phyloP scores from a whole-genome alignment of 2,888 invertebrate genomes.

The Endomychus coccineus region DNA sequence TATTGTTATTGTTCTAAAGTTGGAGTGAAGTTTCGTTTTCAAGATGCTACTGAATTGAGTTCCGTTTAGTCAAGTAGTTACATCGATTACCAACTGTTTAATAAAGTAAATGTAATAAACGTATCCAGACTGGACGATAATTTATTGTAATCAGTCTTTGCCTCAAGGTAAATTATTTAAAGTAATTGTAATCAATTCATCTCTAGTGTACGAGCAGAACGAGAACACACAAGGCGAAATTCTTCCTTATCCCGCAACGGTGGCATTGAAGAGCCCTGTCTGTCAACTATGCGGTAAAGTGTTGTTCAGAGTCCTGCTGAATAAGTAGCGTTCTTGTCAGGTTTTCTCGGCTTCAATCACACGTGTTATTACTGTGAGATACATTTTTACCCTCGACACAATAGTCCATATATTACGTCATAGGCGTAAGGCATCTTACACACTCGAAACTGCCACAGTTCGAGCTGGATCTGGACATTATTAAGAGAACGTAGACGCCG shows the following conservation, averaged over 20 bases:
- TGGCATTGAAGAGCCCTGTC: slow-evolving; percentile 29
- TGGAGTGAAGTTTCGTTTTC: too few relatives aligned
- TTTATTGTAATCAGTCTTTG: too few relatives aligned
- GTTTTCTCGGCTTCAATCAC: slow-evolving; percentile 38
- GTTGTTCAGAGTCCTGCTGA: slow-evolving; percentile 34
- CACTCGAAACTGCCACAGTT: slow-evolving; percentile 16
- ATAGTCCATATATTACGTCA: slow-evolving; percentile 43
- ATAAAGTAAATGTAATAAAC: too few relatives aligned
- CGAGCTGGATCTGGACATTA: slow-evolving; percentile 22
- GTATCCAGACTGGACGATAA: too few relatives aligned
- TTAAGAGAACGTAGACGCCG: slow-evolving; percentile 32
- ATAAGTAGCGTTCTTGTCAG: slow-evolving; percentile 40
- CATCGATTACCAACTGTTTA: too few relatives aligned
- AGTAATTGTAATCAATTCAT: slow-evolving; percentile 15
- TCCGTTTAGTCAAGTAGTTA: too few relatives aligned
- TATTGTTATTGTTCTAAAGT: too few relatives aligned
- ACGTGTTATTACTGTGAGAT: slow-evolving; percentile 39
- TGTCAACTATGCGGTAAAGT: slow-evolving; percentile 35
- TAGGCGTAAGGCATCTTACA: slow-evolving; percentile 23
- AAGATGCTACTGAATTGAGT: too few relatives aligned
- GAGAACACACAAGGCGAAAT: slow-evolving; percentile 17
- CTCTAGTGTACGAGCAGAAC: slow-evolving; percentile 13
- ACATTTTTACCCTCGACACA: slow-evolving; percentile 39
- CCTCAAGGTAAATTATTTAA: slow-evolving; percentile 14
- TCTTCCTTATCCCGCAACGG: slow-evolving; percentile 12